Conservation (phyloP, 2,113 vertebrate genomes). For the Gadus macrocephalus region DNA sequence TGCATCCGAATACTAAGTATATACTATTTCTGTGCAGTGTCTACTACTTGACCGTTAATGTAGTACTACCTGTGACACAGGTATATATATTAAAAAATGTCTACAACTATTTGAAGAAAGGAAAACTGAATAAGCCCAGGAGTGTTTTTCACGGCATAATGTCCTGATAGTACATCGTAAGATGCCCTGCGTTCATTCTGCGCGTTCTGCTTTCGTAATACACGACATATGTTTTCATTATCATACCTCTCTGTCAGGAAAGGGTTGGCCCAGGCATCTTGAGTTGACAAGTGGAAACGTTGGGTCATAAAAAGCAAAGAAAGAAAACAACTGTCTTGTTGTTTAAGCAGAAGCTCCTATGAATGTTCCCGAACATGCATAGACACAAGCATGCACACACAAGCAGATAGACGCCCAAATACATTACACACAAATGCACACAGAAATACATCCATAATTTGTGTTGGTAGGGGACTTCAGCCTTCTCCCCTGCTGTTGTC, state of each 20-base stretch:
- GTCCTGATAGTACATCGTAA: neutral
- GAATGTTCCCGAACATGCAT: neutral
- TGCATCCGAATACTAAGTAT: too few species aligned
- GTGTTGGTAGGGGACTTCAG: too few species aligned
- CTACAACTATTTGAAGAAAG: too few species aligned
- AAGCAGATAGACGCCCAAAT: too few species aligned
- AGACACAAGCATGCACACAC: neutral
- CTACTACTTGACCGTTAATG: too few species aligned
- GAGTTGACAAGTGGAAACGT: constrained; percentile 11
- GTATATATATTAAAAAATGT: too few species aligned
- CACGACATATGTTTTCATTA: neutral
- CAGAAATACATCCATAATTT: neutral
- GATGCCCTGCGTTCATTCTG: neutral
- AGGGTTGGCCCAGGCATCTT: constrained; percentile 22
- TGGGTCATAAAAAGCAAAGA: constrained; percentile 1
- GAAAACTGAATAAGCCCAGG: too few species aligned
- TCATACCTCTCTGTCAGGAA: constrained; percentile 15
- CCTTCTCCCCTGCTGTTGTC: too few species aligned
- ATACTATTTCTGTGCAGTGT: too few species aligned
- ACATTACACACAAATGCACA: constrained; percentile 10
- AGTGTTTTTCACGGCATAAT: too few species aligned
- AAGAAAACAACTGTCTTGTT: neutral
- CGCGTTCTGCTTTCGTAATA: neutral
- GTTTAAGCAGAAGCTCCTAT: neutral
- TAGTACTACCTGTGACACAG: too few species aligned